These are phyloP conservation scores for Knipowitschia caucasica DNA, from an alignment of 2,797 vertebrate species.

Conservation along the genomic window DNA sequence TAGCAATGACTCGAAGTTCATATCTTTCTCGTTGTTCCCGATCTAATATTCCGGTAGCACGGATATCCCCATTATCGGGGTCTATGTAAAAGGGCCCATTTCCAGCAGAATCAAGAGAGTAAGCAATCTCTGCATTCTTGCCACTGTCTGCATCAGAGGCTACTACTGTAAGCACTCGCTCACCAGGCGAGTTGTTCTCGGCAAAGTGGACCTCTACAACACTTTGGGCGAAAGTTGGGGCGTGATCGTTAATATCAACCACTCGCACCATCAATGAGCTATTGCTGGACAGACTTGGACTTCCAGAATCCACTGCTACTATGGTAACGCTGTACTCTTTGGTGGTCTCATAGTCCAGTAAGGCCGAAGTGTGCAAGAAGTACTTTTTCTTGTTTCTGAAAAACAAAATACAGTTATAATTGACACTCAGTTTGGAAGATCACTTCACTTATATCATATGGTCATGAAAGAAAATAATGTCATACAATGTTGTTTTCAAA, in stretches of 20 bases:
- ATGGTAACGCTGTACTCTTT: slow-evolving; percentile 94
- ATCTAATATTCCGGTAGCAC: slow-evolving; percentile 83
- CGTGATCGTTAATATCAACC: slow-evolving; percentile 92
- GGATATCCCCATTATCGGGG: slow-evolving; percentile 89
- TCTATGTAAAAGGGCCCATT: slow-evolving; percentile 88
- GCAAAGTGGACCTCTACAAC: slow-evolving; percentile 92
- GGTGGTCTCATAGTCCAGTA: slow-evolving; percentile 90
- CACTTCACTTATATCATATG: not conserved
- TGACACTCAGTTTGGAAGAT: slow-evolving; percentile 15
- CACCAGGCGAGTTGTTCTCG: slow-evolving; percentile 89
- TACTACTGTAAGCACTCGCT: slow-evolving; percentile 86
- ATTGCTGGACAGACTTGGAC: slow-evolving; percentile 94
- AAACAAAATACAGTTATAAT: slow-evolving; percentile 18
- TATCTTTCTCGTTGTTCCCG: slow-evolving; percentile 87
- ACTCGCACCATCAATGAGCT: slow-evolving; percentile 91
- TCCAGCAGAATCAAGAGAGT: slow-evolving; percentile 81
- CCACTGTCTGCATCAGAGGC: slow-evolving; percentile 91
- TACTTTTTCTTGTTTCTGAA: slow-evolving; percentile 92
- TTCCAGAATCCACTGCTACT: slow-evolving; percentile 93
- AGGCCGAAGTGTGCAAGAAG: slow-evolving; percentile 92
- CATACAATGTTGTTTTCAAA: too few species aligned
- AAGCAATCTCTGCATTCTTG: slow-evolving; percentile 89
- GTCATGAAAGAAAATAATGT: too few species aligned
- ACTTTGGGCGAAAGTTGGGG: slow-evolving; percentile 85
- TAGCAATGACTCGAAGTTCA: slow-evolving; percentile 87